Percentiles rank a stretch among this genome's conserved stretches.
These are phyloP conservation scores for Oscheius onirici DNA, from an alignment of 2,888 invertebrate species.

Conservation along the genomic window DNA sequence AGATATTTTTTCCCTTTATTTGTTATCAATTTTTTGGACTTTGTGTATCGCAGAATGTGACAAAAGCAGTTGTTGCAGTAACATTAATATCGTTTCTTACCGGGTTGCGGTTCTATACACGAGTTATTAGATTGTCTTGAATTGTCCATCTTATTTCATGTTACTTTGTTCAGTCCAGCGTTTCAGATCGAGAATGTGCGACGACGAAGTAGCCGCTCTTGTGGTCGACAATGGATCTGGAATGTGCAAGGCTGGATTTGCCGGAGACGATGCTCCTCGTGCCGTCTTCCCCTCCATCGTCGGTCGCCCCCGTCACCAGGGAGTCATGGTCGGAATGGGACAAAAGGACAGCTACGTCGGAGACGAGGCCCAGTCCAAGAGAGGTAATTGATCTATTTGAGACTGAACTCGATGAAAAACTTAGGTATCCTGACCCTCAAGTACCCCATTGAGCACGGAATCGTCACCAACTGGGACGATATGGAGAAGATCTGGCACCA, in stretches of 20 bases:
- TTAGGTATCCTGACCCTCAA: slow-evolving; percentile 87
- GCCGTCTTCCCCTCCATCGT: slow-evolving; percentile 87
- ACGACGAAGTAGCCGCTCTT: slow-evolving; percentile 85
- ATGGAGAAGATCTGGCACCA: slow-evolving; percentile 99
- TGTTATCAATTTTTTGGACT: too few species aligned
- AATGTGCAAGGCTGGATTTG: slow-evolving; percentile 81
- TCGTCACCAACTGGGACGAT: slow-evolving; percentile 95
- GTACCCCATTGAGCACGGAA: slow-evolving; percentile 95
- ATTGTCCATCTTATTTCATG: neutral
- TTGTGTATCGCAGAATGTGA: too few species aligned
- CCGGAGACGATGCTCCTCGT: slow-evolving; percentile 81
- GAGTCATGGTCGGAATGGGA: slow-evolving; percentile 75
- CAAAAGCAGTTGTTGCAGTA: too few species aligned
- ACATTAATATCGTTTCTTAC: too few species aligned
- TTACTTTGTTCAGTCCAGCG: neutral
- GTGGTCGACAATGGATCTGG: slow-evolving; percentile 70
- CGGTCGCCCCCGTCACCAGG: slow-evolving; percentile 78
- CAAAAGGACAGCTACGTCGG: slow-evolving; percentile 74
- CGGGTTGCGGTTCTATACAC: too few species aligned
- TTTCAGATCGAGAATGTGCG: slow-evolving; percentile 71
- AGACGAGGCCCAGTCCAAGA: slow-evolving; percentile 76
- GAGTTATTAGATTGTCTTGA: too few species aligned
- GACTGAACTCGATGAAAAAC: neutral
- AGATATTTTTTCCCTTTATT: too few species aligned
- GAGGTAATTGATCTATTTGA: slow-evolving; percentile 71